Evolutionary conservation across 2,888 invertebrate species (phyloP), one percentile per base, ranked within the genome.

Genomic region (Athalia rosae): DNA sequence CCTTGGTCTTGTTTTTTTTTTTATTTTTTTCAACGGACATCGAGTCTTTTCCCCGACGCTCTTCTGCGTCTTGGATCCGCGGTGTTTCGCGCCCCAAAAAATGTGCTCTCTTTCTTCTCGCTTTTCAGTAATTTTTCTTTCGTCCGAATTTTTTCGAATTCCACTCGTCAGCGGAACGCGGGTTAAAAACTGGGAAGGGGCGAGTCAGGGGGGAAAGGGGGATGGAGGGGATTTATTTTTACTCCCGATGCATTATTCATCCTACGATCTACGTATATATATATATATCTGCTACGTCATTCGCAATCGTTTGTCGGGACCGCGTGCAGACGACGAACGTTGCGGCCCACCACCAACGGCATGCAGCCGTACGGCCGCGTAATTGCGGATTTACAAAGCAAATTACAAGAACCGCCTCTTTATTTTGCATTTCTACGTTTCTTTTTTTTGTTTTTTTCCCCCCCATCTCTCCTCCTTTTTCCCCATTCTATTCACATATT

Each of bases 311-410:
- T 71, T 71, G 58, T 58, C 71, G 71, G 58, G 28, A 28, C 13
- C 43, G 58, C 43, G 45, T 56, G 71, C n/a, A n/a, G n/a, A 58
- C 71, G 71, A 71, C 28, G 28, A 28, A 28, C 28, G 28, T 28
- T 28, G 28, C 28, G 28, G 28, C 28, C 28, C 28, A 28, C 28
- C 28, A 28, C 28, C 28, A 28, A 28, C 28, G 28, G 28, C 28
- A 28, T 28, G 28, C 28, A 28, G 28, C 28, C 28, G 58, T n/a
- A 41, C 7, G 28, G 50, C 11, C n/a, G 53, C 50, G 67, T 67
- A 58, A 71, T 71, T 71, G 45, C 71, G 58, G 71, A 71, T 71
- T 58, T 71, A 71, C 71, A 71, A 71, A 71, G 71, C 71, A 71
- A 58, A 71, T 71, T 58, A 50, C 56, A 58, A 71, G 71, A 58